Conservation (phyloP, 1,140 invertebrate genomes). For the Papilio machaon region DNA sequence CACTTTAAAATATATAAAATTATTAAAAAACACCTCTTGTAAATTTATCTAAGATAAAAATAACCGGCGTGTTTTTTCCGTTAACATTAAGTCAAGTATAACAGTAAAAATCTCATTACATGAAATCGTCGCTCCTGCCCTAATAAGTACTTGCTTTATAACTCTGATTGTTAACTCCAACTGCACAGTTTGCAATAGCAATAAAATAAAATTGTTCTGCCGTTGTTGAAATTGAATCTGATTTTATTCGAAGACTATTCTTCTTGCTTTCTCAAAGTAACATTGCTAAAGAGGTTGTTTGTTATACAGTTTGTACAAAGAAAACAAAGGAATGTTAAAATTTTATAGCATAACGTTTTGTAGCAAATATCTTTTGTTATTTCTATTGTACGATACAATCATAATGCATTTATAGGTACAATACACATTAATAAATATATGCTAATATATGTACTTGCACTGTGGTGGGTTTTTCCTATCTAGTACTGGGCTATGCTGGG, state of each 20-base stretch:
- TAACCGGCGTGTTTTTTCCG: not conserved
- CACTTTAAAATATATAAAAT: not conserved
- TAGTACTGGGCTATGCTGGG: too few relatives aligned
- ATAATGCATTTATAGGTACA: not conserved
- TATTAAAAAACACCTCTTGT: not conserved
- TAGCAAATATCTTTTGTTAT: conserved; percentile 11
- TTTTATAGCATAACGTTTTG: conserved; percentile 3
- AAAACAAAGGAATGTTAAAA: conserved; percentile 6
- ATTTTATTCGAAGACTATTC: conserved; percentile 22
- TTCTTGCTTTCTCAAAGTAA: conserved; percentile 7
- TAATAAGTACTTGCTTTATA: conserved; percentile 29
- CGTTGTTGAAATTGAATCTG: conserved; percentile 23
- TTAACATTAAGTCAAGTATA: not conserved
- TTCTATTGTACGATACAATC: not conserved
- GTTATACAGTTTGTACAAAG: conserved; percentile 19
- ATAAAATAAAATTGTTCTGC: conserved; percentile 24
- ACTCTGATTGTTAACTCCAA: conserved; percentile 1
- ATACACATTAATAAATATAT: too few relatives aligned
- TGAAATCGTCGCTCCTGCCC: conserved; percentile 1
- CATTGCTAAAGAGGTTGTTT: conserved; percentile 14
- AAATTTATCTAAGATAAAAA: not conserved
- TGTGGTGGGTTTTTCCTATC: too few relatives aligned
- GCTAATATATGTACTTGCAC: not conserved
- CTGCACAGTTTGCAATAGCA: conserved; percentile 29
- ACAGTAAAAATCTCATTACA: conserved; percentile 1